Evolutionary conservation across 1,140 invertebrate species (phyloP), one percentile per base, ranked within the genome.

Genomic region (Ericerus pela): DNA sequence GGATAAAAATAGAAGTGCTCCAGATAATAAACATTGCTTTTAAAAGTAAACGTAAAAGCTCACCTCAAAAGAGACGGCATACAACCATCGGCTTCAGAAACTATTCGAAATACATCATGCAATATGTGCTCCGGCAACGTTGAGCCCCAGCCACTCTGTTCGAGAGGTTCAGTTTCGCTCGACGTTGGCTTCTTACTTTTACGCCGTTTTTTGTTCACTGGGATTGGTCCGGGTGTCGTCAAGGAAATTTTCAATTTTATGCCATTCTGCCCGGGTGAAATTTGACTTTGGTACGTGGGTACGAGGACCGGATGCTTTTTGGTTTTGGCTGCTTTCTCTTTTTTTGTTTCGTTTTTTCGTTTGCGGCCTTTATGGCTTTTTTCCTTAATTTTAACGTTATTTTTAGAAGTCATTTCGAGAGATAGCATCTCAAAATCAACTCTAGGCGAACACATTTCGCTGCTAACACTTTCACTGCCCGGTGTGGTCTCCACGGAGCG

Each of bases 61-160:
- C 68, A 84, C 81, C 78, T 81, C 57, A 80, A 71, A 57, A 87
- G 69, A 62, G 79, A 76, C 38, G 85, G 85, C 62, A 88, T 69
- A 58, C 78, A 76, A 38, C 85, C 85, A 63, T 81, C 78, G 57
- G 73, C 73, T 51, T 74, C 66, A 22, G 79, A 75, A 47, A 79
- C 75, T 66, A 78, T 68, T 61, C 78, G 68, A 66, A 88, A 86
- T 63, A 89, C 82, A 66, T 81, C 74, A 36, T 72, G 68, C 54
- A 88, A 75, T 59, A 86, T 69, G 60, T 77, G 71, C 64, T 75
- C 71, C 24, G 85, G 83, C 59, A 86, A 63, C 53, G 60, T 67
- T 27, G 69, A 61, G 4, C 73, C 79, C 79, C 79, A 81, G 2
- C 61, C 62, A 64, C 73, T 73, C 62, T 79, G 76, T 54, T 74